Percentiles rank a stretch among this genome's conserved stretches.
These are phyloP conservation scores for Actinia tenebrosa DNA, from an alignment of 64 coral and sea anemone species.

Conservation along the genomic window DNA sequence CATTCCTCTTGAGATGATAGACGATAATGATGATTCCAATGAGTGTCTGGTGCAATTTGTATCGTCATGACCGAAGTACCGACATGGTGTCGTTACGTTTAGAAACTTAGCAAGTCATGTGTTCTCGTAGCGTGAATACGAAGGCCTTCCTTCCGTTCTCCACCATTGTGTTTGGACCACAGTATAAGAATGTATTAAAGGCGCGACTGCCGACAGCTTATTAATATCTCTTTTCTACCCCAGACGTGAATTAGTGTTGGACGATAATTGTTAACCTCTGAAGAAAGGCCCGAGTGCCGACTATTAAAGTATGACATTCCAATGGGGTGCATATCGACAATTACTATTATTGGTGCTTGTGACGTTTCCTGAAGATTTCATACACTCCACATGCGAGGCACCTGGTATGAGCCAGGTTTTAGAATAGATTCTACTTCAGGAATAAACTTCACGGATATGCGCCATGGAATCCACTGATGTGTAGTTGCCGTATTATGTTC, in stretches of 20 bases:
- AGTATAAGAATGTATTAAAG: background rate
- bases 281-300: slow-evolving; percentile 16
- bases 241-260: slow-evolving; percentile 14
- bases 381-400: background rate
- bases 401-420: background rate
- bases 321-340: slow-evolving; percentile 1
- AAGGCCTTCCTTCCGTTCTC: slow-evolving; percentile 8
- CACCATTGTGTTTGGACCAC: background rate
- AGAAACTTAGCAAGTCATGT: background rate
- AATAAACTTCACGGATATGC: background rate
- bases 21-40: slow-evolving; percentile 1
- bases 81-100: background rate
- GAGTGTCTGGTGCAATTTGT: background rate
- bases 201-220: slow-evolving; percentile 18
- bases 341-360: slow-evolving; percentile 11
- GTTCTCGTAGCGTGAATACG: background rate
- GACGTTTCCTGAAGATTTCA: background rate
- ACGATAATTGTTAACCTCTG: slow-evolving; percentile 19
- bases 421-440: background rate
- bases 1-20: background rate
- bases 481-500: slow-evolving; percentile 8
- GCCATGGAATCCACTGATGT: slow-evolving; percentile 13
- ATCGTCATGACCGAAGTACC: background rate
- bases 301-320: slow-evolving; percentile 12
- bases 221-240: background rate